phyloP scores from a whole-genome alignment of 1,140 invertebrate species.

The Lepidurus couesii region DNA sequence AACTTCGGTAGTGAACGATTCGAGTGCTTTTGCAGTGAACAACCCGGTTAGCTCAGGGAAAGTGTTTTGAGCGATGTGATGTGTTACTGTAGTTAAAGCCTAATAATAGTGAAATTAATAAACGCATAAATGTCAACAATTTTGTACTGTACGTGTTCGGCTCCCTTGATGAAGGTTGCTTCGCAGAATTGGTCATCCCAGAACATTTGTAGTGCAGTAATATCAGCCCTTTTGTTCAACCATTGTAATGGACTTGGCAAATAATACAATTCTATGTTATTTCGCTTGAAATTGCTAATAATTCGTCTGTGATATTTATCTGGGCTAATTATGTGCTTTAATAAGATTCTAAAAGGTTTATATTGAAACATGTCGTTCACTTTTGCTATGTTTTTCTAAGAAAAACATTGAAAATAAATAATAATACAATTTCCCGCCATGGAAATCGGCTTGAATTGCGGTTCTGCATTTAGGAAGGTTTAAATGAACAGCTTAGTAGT shows the following conservation, averaged over 20 bases:
- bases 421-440: no score
- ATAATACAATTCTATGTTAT: neutral
- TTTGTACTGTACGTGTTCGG: neutral
- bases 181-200: neutral
- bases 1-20: neutral
- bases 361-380: no score
- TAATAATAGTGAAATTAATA: neutral
- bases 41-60: neutral
- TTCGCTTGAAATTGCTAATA: neutral
- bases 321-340: no score
- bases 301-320: neutral
- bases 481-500: no score
- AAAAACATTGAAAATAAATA: no score
- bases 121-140: neutral
- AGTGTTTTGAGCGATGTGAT: neutral
- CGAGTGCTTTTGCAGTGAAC: slow-evolving; percentile 7
- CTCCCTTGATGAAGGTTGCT: neutral
- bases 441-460: no score
- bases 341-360: no score
- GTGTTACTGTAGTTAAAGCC: neutral
- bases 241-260: neutral
- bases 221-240: slow-evolving; percentile 1
- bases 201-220: neutral
- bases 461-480: no score
- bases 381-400: no score